Evolutionary conservation across 2,888 invertebrate genomes (phyloP).

Genomic region (Drosophila anceps): DNA sequence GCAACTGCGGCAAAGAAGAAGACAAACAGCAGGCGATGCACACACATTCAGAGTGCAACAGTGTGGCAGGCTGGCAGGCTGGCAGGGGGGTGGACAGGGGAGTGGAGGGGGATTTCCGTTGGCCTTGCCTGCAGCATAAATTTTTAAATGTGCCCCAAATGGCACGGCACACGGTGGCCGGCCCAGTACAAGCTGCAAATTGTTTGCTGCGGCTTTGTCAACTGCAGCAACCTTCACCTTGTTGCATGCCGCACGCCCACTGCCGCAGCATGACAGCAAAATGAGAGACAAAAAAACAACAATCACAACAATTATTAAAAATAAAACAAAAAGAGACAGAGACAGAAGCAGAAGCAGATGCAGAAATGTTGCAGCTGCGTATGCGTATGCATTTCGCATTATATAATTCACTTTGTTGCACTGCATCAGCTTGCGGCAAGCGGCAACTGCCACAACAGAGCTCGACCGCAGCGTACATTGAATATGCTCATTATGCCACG

Average conservation of each 20-base stretch:
- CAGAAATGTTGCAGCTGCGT: background rate
- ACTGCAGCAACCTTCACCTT: conserved; percentile 79
- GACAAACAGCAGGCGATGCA: conserved; percentile 20
- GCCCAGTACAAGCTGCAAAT: conserved; percentile 28
- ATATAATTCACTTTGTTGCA: conserved; percentile 47
- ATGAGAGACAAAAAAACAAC: conserved; percentile 15
- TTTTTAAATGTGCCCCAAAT: conserved; percentile 73
- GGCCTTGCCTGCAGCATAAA: conserved; percentile 71
- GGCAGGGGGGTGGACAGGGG: background rate
- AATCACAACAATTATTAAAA: conserved; percentile 30
- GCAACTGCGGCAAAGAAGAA: conserved; percentile 43
- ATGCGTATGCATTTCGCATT: conserved; percentile 34
- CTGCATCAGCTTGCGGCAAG: conserved; percentile 47
- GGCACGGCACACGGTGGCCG: background rate
- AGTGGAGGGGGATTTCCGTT: conserved; percentile 5
- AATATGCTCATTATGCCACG: conserved; percentile 67
- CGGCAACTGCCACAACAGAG: conserved; percentile 21
- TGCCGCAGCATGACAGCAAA: conserved; percentile 37
- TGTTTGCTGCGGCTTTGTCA: conserved; percentile 73
- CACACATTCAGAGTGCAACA: conserved; percentile 1
- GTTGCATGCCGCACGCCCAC: conserved; percentile 50
- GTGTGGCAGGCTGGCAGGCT: conserved; percentile 4
- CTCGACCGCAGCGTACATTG: conserved; percentile 55
- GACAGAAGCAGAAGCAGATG: background rate
- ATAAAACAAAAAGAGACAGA: background rate